Evolutionary conservation across 2,113 vertebrate genomes (phyloP).

Genomic region (Prochilodus magdalenae): DNA sequence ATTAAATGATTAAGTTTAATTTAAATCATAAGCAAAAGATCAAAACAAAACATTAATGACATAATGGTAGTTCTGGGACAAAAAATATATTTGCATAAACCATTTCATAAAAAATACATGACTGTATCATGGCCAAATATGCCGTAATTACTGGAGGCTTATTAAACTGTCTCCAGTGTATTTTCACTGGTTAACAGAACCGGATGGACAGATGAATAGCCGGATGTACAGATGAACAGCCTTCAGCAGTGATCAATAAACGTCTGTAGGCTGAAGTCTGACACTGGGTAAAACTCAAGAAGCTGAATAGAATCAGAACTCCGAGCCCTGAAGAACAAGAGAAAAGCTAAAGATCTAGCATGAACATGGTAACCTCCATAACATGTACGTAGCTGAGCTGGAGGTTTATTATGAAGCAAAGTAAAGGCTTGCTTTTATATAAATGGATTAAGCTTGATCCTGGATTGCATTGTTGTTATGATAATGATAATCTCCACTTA

Average conservation of each 20-base stretch:
- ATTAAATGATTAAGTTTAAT: not conserved
- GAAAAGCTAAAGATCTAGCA: not conserved
- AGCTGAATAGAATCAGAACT: not conserved
- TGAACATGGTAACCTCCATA: not conserved
- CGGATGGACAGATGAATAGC: constrained; percentile 13
- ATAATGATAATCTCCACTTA: not conserved
- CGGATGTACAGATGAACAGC: constrained; percentile 15
- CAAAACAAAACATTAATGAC: not conserved
- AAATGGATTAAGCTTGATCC: not conserved
- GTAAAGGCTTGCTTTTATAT: not conserved
- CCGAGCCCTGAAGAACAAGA: not conserved
- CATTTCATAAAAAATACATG: not conserved
- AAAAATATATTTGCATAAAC: not conserved
- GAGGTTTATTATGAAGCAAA: not conserved
- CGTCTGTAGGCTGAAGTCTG: constrained; percentile 5
- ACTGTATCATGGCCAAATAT: not conserved
- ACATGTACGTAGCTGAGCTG: not conserved
- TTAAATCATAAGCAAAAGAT: not conserved
- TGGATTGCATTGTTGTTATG: not conserved
- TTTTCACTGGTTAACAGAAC: constrained; percentile 10
- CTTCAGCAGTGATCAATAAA: constrained; percentile 17
- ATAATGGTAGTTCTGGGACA: not conserved
- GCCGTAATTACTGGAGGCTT: constrained; percentile 17
- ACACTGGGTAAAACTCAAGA: not conserved
- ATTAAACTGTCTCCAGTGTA: constrained; percentile 8